phyloP scores from a whole-genome alignment of 2,888 invertebrate species.

The Scaptomyza caliginosa region DNA sequence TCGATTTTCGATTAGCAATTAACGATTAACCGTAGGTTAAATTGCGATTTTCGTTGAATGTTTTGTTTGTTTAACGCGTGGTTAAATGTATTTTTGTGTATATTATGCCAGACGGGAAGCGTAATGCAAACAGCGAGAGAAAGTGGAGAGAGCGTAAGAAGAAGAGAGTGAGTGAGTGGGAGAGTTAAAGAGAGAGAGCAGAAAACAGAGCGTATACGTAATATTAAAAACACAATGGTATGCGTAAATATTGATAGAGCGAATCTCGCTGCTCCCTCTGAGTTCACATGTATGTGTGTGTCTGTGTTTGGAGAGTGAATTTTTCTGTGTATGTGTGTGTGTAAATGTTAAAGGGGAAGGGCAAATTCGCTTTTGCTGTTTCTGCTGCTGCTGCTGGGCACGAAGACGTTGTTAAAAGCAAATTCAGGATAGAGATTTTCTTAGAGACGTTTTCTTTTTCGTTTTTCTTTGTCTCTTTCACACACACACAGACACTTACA shows the following conservation, averaged over 20 bases:
- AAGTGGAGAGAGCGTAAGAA: neutral
- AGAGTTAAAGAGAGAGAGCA: slow-evolving; percentile 15
- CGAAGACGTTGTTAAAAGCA: slow-evolving; percentile 67
- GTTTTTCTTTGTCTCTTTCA: slow-evolving; percentile 49
- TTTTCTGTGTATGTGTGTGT: slow-evolving; percentile 22
- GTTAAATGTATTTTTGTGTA: slow-evolving; percentile 35
- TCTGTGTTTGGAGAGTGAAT: slow-evolving; percentile 15
- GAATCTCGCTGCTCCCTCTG: slow-evolving; percentile 30
- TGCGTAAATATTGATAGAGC: slow-evolving; percentile 78
- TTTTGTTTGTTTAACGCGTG: slow-evolving; percentile 34
- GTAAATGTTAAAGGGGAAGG: slow-evolving; percentile 44
- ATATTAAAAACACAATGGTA: slow-evolving; percentile 71
- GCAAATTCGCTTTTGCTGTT: slow-evolving; percentile 64
- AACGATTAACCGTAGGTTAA: slow-evolving; percentile 14
- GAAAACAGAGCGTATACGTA: slow-evolving; percentile 67
- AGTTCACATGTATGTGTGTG: slow-evolving; percentile 15
- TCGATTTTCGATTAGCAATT: slow-evolving; percentile 44
- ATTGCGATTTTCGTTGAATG: neutral
- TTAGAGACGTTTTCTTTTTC: slow-evolving; percentile 53
- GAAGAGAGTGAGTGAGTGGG: slow-evolving; percentile 7
- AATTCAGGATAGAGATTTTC: slow-evolving; percentile 80
- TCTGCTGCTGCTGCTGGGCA: slow-evolving; percentile 48
- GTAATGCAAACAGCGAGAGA: slow-evolving; percentile 13
- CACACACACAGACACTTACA: slow-evolving; percentile 25
- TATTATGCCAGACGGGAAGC: slow-evolving; percentile 32